Conservation (phyloP, 2,113 vertebrate genomes). For the Xenopus borealis region DNA sequence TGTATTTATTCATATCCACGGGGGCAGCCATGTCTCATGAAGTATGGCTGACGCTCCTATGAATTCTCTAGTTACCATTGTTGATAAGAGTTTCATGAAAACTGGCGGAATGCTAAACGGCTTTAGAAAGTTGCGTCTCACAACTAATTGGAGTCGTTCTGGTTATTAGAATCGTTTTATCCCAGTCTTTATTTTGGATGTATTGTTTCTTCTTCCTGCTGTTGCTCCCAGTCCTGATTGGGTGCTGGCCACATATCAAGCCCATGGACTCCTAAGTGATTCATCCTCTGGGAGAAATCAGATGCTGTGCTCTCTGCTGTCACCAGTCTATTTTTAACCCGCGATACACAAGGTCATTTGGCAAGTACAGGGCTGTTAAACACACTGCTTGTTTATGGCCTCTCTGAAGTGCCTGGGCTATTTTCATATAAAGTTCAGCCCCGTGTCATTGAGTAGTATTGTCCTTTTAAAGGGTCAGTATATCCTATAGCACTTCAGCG, state of each 20-base stretch:
- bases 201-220: too few relatives aligned
- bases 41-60: too few relatives aligned
- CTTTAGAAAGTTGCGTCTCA: too few relatives aligned
- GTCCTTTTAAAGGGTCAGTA: not conserved
- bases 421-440: not conserved
- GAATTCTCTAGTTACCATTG: too few relatives aligned
- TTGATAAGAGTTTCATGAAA: too few relatives aligned
- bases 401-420: not conserved
- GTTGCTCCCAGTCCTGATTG: not conserved
- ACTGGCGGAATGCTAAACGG: too few relatives aligned
- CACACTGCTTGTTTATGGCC: not conserved
- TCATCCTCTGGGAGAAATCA: not conserved
- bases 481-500: too few relatives aligned
- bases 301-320: not conserved
- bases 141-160: too few relatives aligned
- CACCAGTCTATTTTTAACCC: constrained; percentile 4
- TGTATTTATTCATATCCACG: too few relatives aligned
- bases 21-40: too few relatives aligned
- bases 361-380: not conserved
- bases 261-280: not conserved
- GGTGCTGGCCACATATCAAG: not conserved
- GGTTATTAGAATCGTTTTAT: too few relatives aligned
- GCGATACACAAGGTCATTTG: not conserved
- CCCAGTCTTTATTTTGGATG: too few relatives aligned
- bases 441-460: not conserved